These are phyloP conservation scores for Drosophila aldrichi DNA, from an alignment of 2,888 invertebrate genomes.

Conservation along the genomic window DNA sequence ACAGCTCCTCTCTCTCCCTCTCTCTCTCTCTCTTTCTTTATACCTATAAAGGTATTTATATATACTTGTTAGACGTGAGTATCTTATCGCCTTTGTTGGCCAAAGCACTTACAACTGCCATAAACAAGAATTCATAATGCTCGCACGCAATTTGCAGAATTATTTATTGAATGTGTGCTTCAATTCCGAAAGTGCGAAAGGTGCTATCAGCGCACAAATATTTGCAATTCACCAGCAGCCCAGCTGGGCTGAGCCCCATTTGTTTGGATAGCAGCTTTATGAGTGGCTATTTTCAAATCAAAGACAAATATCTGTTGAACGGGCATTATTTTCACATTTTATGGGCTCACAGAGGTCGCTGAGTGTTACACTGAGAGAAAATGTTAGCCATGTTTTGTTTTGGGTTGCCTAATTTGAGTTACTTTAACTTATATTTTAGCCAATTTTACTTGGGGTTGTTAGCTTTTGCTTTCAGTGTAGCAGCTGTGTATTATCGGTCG, in stretches of 20 bases:
- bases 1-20: background rate
- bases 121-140: slow-evolving; percentile 32
- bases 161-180: slow-evolving; percentile 31
- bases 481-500: slow-evolving; percentile 28
- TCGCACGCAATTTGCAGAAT: slow-evolving; percentile 13
- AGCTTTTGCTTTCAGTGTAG: slow-evolving; percentile 1
- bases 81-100: slow-evolving; percentile 52
- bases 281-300: slow-evolving; percentile 30
- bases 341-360: background rate
- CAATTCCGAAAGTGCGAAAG: slow-evolving; percentile 19
- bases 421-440: too few species aligned
- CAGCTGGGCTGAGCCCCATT: background rate
- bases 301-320: slow-evolving; percentile 41
- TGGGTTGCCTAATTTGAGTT: background rate
- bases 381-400: background rate
- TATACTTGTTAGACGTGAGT: slow-evolving; percentile 38
- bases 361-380: background rate
- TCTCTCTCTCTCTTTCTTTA: background rate
- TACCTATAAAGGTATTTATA: background rate
- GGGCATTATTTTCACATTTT: slow-evolving; percentile 50
- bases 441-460: background rate
- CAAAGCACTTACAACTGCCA: slow-evolving; percentile 17
- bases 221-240: slow-evolving; percentile 44
- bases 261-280: background rate
- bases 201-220: slow-evolving; percentile 57